Evolutionary conservation across 2,797 vertebrate genomes (phyloP), one percentile per base, ranked within the genome.

Genomic region (Tangara arthus): DNA sequence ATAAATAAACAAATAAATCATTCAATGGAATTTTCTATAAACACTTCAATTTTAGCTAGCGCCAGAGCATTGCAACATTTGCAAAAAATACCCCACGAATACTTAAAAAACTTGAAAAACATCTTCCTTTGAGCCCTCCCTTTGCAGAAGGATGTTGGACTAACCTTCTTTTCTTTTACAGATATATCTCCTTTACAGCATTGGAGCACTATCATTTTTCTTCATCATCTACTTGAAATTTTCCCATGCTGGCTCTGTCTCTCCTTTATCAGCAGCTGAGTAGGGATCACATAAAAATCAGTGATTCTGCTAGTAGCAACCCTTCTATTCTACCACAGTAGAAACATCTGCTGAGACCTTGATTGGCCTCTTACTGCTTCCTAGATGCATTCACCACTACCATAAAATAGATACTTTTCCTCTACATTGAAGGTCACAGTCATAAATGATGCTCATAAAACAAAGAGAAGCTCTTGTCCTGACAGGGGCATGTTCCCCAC

Each of bases 381-480:
- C 46, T 72, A 84, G 70, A 39, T 76, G 55, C 35, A 76, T 79
- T 78, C 81, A 80, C 49, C 16, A 2, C 71, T 57, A 30, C 82
- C 41, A 52, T 77, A 89, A 92, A 87, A 82, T 0, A 4, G 56
- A 53, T 56, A 46, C 78, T 84, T 50, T 92, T 73, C 72, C 64
- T 56, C 89, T 82, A 3, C 59, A 3, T 6, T 79, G 83, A 89
- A 70, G 78, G 76, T 73, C 52, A 80, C 28, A 63, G 66, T 50
- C 89, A 87, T 85, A 95, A 93, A 91, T 6, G 28, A 69, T 35
- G 47, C 39, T 92, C 63, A 87, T 90, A 86, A 94, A 91, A 50
- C 46, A 76, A 82, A 91, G 37, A 76, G 55, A 41, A 82, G 42
- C 28, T 78, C 46, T 91, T 64, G 19, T 71, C 57, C 82, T 91